A percentile compares a stretch with the other conserved stretches of the same genome.
Evolutionary conservation across 2,797 vertebrate species (phyloP).

Genomic region (Onychomys torridus): DNA sequence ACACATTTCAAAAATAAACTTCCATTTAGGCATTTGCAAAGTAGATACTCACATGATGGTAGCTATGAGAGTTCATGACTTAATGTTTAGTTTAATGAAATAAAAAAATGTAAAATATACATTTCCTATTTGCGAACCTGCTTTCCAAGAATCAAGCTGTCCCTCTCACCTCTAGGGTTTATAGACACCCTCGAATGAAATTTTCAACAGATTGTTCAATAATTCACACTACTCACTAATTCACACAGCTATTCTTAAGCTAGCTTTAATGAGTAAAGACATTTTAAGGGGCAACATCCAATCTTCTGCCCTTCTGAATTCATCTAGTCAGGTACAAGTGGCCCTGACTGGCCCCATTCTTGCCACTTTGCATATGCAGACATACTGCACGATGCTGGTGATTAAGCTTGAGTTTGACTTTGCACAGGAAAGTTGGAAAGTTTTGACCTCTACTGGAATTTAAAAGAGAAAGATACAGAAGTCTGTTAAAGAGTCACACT

Average conservation of each 20-base stretch:
- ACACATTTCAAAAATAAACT: neutral
- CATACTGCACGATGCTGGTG: neutral
- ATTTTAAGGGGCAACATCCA: constrained; percentile 55
- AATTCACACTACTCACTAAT: constrained; percentile 73
- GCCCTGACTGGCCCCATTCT: constrained; percentile 54
- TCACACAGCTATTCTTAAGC: constrained; percentile 41
- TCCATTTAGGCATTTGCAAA: constrained; percentile 2
- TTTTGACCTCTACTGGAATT: constrained; percentile 72
- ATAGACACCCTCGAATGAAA: constrained; percentile 64
- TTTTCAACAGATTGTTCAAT: constrained; percentile 71
- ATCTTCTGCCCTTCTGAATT: constrained; percentile 56
- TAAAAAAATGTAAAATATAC: constrained; percentile 13
- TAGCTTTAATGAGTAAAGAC: constrained; percentile 62
- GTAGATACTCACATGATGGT: neutral
- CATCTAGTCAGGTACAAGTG: constrained; percentile 62
- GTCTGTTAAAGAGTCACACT: neutral
- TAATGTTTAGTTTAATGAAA: constrained; percentile 57
- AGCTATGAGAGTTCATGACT: neutral
- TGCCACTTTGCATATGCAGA: constrained; percentile 57
- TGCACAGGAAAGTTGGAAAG: constrained; percentile 66
- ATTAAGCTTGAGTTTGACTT: constrained; percentile 75
- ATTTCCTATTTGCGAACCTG: neutral
- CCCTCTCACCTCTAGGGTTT: constrained; percentile 27
- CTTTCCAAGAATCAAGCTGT: constrained; percentile 5
- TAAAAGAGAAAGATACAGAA: constrained; percentile 60